Conservation (phyloP, 37 sponge, comb jelly and placozoan species). For the Beroe forskalii region DNA sequence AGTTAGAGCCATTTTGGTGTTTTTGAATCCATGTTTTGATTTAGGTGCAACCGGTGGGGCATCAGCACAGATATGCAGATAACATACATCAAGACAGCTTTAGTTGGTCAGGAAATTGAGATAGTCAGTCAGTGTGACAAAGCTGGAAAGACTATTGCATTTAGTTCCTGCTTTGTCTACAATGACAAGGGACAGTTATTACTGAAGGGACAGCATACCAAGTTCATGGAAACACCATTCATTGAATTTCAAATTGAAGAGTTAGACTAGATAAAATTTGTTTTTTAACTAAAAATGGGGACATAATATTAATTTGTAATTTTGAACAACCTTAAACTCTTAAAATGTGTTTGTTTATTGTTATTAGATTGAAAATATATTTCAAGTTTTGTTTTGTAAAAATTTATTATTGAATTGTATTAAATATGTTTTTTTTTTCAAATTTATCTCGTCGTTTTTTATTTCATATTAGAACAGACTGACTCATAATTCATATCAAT, state of each 20-base stretch:
- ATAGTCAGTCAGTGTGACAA: slow-evolving; percentile 80
- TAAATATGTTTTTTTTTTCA: too few species aligned
- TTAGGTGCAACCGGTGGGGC: slow-evolving; percentile 56
- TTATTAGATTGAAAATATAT: too few species aligned
- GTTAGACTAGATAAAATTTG: too few species aligned
- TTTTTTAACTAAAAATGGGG: too few species aligned
- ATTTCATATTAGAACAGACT: not conserved
- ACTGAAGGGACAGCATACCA: slow-evolving; percentile 62
- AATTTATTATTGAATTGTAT: too few species aligned
- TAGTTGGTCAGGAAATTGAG: slow-evolving; percentile 73
- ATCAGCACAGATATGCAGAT: slow-evolving; percentile 42
- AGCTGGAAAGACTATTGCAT: slow-evolving; percentile 80
- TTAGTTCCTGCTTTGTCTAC: slow-evolving; percentile 59
- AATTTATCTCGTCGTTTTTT: not conserved
- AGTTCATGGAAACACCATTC: slow-evolving; percentile 52
- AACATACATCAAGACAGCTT: slow-evolving; percentile 76
- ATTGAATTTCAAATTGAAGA: not conserved
- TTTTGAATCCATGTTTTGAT: too few species aligned
- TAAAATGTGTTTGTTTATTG: too few species aligned
- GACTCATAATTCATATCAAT: not conserved
- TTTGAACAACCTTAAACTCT: too few species aligned
- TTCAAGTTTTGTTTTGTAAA: too few species aligned
- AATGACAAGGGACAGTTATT: slow-evolving; percentile 28
- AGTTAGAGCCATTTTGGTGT: too few species aligned
- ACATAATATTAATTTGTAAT: too few species aligned